Percentiles rank a stretch among this genome's conserved stretches.
Evolutionary conservation across 1,140 invertebrate species (phyloP).

Genomic region (Drosophila carrolli): DNA sequence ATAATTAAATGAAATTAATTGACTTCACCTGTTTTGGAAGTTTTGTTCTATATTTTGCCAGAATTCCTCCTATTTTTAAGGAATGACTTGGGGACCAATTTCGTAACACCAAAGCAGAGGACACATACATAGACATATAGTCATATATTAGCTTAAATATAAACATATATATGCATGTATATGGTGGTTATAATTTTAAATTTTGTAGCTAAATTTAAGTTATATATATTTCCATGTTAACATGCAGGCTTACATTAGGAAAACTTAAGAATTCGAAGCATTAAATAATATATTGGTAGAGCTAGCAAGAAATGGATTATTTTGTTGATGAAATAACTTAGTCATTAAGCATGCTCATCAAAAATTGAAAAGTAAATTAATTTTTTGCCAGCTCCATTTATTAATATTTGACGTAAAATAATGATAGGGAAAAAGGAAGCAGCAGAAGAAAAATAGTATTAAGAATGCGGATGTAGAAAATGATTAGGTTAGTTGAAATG

Average conservation of each 20-base stretch:
- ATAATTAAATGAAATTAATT: constrained; percentile 18
- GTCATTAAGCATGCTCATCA: too few species aligned
- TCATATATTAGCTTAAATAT: constrained; percentile 46
- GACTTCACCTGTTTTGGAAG: constrained; percentile 63
- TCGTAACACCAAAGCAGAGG: constrained; percentile 37
- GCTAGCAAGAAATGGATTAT: neutral
- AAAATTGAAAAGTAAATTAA: neutral
- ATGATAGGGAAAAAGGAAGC: constrained; percentile 3
- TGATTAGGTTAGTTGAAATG: constrained; percentile 3
- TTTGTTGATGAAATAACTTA: neutral
- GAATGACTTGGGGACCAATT: constrained; percentile 42
- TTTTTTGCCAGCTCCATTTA: neutral
- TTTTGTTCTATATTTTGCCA: constrained; percentile 12
- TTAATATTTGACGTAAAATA: neutral
- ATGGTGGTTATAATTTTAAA: constrained; percentile 36
- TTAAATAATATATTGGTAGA: neutral
- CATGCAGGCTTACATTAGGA: constrained; percentile 25
- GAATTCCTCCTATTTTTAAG: constrained; percentile 15
- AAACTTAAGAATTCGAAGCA: constrained; percentile 15
- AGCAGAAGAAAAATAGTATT: constrained; percentile 27
- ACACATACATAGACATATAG: constrained; percentile 41
- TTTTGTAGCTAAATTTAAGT: constrained; percentile 13
- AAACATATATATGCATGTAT: constrained; percentile 50
- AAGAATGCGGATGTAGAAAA: neutral
- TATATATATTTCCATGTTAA: constrained; percentile 25